Base-by-base conservation (phyloP, 2,888 invertebrate species). In the Litoditis marina region DNA sequence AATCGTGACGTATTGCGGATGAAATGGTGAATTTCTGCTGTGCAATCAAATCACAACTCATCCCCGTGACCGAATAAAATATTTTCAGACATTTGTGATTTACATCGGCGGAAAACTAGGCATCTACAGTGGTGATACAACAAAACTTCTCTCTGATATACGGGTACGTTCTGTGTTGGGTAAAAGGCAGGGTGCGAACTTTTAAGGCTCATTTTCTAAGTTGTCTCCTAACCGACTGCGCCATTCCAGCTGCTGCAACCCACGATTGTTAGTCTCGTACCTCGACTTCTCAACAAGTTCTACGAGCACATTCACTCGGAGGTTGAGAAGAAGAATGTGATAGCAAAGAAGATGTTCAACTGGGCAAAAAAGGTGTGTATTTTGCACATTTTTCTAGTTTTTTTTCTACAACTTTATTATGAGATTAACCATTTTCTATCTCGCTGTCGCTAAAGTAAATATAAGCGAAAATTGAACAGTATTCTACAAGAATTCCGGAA, bases 241-340 rank as follows among this genome's bases (percentile, higher is more conserved):
- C 11, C n/a, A 22, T 63, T 34, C 19, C 76, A 89, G 83, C 90
- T 91, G 34, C 86, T 95, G 57, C 89, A 89, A 82, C 95, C 95
- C 0, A 94, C 94, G 0, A 89, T 95, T 71, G 91, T 92, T 86
- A 92, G 94, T 5, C 91, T 94, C 2, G 95, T 96, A 61, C 95
- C 96, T 1, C 88, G 95, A 66, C 87, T 96, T 19, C 87, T 96
- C 32, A 95, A 95, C 86, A 88, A 94, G 73, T 89, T 95, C 73
- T 93, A 92, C 84, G 94, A 95, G 83, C 92, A 91, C 84, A 85
- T 85, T 68, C 63, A 74, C 31, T 59, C 68, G 19, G 62, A 58
- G 32, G 60, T 78, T 19, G 56, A 59, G 7, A 68, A 66, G 31
- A 72, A 72, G 39, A 64, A 59, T 11, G 50, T 66, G 42, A 39